phyloP scores from a whole-genome alignment of 2,113 vertebrate species.

The Oryzias celebensis region DNA sequence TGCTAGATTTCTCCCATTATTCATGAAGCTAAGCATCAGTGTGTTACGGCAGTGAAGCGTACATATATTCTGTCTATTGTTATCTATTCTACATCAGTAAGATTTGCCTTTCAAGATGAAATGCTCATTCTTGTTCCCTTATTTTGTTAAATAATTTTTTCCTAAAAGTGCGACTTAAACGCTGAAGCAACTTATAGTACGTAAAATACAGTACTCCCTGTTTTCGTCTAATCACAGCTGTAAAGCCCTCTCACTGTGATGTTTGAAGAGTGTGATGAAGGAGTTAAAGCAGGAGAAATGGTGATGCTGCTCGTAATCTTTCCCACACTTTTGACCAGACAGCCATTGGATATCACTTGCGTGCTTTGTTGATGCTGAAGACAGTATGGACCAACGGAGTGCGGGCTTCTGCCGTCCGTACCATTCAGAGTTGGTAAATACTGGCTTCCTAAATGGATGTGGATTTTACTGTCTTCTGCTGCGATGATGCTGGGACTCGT shows the following conservation, averaged over 20 bases:
- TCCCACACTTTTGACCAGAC: conserved; percentile 83
- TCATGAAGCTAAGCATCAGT: too few relatives aligned
- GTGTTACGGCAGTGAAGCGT: too few relatives aligned
- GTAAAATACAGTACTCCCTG: too few relatives aligned
- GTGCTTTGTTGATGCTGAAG: conserved; percentile 86
- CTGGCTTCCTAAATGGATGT: conserved; percentile 93
- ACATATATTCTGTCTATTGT: too few relatives aligned
- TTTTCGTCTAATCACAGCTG: conserved; percentile 78
- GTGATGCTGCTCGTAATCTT: conserved; percentile 98
- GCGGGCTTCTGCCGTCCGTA: conserved; percentile 63
- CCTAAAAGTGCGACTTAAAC: too few relatives aligned
- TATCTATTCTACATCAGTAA: too few relatives aligned
- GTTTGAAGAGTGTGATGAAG: conserved; percentile 85
- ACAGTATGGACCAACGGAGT: conserved; percentile 79
- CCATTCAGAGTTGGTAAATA: conserved; percentile 84
- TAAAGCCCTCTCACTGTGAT: conserved; percentile 92
- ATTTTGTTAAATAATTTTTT: too few relatives aligned
- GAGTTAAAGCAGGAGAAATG: conserved; percentile 88
- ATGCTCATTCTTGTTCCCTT: too few relatives aligned
- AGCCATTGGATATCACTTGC: conserved; percentile 85
- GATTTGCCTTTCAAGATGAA: too few relatives aligned
- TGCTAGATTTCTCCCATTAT: too few relatives aligned
- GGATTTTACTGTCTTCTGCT: conserved; percentile 98
- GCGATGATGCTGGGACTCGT: conserved; percentile 89
- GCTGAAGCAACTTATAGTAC: too few relatives aligned